Evolutionary conservation across 2,888 invertebrate genomes (phyloP).

Genomic region (Hypolimnas misippus): DNA sequence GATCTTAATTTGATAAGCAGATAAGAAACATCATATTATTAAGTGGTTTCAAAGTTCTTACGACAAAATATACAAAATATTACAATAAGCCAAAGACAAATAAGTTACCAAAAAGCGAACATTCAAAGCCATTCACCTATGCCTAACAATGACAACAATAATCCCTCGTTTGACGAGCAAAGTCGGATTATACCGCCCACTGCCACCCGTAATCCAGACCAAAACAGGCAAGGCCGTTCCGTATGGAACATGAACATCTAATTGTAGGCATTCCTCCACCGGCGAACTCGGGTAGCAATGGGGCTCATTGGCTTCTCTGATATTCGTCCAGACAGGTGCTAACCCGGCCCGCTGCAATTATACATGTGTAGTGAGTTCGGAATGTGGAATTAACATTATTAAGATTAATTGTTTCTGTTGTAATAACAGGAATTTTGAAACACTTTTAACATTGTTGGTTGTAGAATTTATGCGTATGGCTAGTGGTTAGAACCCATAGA

Average conservation of each 20-base stretch:
- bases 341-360: slow-evolving; percentile 60
- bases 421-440: too few species aligned
- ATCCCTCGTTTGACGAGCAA: slow-evolving; percentile 62
- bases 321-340: slow-evolving; percentile 66
- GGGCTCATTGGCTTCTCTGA: slow-evolving; percentile 55
- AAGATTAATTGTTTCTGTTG: too few species aligned
- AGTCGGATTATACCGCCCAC: slow-evolving; percentile 58
- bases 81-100: background rate
- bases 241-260: slow-evolving; percentile 86
- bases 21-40: too few species aligned
- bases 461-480: too few species aligned
- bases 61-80: too few species aligned
- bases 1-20: too few species aligned
- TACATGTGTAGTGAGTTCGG: background rate
- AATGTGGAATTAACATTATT: background rate
- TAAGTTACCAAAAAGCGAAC: background rate
- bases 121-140: slow-evolving; percentile 55
- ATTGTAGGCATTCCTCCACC: slow-evolving; percentile 85
- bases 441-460: too few species aligned
- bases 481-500: too few species aligned
- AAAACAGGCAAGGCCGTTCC: slow-evolving; percentile 61
- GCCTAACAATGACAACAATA: slow-evolving; percentile 65
- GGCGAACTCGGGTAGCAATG: slow-evolving; percentile 55
- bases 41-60: too few species aligned
- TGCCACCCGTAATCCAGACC: slow-evolving; percentile 67